These are phyloP conservation scores for Cyaniris semiargus DNA, from an alignment of 2,888 invertebrate genomes.

Conservation along the genomic window DNA sequence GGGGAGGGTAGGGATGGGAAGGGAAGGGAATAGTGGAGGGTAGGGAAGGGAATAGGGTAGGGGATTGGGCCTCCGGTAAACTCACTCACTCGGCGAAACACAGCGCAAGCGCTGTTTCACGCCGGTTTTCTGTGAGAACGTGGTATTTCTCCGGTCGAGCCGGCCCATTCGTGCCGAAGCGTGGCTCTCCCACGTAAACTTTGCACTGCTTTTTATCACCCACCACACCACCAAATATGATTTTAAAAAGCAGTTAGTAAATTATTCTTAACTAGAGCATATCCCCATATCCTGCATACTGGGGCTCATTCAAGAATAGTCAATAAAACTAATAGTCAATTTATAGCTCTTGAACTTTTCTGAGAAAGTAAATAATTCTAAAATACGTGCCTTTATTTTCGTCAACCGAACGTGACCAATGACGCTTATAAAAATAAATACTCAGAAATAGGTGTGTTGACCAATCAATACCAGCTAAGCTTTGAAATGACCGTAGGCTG, in stretches of 20 bases:
- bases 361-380: constrained; percentile 57
- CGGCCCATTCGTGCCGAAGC: too few species aligned
- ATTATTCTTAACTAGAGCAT: neutral
- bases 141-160: too few species aligned
- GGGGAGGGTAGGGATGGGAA: too few species aligned
- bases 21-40: too few species aligned
- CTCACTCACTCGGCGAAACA: too few species aligned
- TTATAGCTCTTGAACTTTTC: constrained; percentile 60
- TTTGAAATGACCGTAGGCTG: neutral
- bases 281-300: neutral
- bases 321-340: constrained; percentile 49
- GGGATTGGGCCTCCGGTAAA: too few species aligned
- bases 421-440: constrained; percentile 25
- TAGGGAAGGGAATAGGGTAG: too few species aligned
- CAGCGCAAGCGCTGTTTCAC: too few species aligned
- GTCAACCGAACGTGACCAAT: constrained; percentile 30
- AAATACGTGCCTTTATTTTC: constrained; percentile 31
- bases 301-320: neutral
- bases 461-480: neutral
- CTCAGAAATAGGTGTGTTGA: constrained; percentile 27
- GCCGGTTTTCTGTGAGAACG: too few species aligned
- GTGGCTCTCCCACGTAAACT: too few species aligned
- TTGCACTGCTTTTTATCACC: too few species aligned
- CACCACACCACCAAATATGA: neutral
- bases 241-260: neutral